Percentiles rank a stretch among this genome's conserved stretches.
phyloP scores from a whole-genome alignment of 2,888 invertebrate species.

The Germaria angustata region DNA sequence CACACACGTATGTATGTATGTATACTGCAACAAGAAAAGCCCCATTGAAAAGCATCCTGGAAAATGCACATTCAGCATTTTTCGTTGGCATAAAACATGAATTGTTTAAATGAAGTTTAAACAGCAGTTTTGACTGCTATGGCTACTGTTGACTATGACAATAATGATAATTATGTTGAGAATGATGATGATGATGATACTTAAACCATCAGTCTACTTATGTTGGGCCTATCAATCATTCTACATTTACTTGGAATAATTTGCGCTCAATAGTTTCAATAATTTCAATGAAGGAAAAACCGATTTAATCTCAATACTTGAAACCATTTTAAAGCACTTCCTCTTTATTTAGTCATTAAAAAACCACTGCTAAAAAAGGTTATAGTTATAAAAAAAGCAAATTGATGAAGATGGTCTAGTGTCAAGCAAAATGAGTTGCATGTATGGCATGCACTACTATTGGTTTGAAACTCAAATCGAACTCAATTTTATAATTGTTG shows the following conservation, averaged over 20 bases:
- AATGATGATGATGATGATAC: conserved; percentile 35
- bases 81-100: conserved; percentile 55
- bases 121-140: conserved; percentile 5
- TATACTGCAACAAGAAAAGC: conserved; percentile 3
- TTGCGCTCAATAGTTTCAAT: no score
- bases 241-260: conserved; percentile 29
- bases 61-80: conserved; percentile 61
- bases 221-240: conserved; percentile 57
- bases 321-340: not conserved
- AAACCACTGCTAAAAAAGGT: conserved; percentile 10
- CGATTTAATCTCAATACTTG: no score
- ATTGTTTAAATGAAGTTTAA: conserved; percentile 52
- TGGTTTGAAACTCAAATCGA: conserved; percentile 52
- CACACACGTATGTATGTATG: no score
- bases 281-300: no score
- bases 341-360: conserved; percentile 33
- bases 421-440: not conserved
- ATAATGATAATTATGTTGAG: conserved; percentile 11
- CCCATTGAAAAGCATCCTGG: conserved; percentile 35
- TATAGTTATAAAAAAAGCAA: conserved; percentile 6
- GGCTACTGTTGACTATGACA: conserved; percentile 1
- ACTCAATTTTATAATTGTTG: conserved; percentile 36
- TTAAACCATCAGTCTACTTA: conserved; percentile 41
- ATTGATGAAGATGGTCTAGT: not conserved
- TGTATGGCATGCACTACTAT: no score